These are phyloP conservation scores for Matsumurasca onukii DNA, from an alignment of 1,140 invertebrate genomes.

Conservation along the genomic window DNA sequence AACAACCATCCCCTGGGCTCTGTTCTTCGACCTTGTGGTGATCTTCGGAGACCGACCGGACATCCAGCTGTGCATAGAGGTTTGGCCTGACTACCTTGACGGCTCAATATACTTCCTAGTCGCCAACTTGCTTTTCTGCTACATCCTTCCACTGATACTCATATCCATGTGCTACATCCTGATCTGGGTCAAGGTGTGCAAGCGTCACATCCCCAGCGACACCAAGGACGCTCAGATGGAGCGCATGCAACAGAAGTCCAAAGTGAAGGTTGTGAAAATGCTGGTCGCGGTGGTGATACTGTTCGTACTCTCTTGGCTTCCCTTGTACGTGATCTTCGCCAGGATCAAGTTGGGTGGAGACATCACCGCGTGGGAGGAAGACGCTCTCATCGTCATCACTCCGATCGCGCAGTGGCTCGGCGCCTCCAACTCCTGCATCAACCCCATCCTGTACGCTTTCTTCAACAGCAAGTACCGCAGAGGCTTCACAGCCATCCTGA, in stretches of 20 bases:
- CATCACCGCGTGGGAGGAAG: slow-evolving; percentile 70
- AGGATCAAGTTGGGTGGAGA: slow-evolving; percentile 78
- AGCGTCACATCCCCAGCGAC: slow-evolving; percentile 82
- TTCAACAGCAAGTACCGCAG: slow-evolving; percentile 96
- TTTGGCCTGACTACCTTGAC: slow-evolving; percentile 79
- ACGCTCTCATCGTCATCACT: slow-evolving; percentile 75
- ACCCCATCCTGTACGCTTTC: slow-evolving; percentile 96
- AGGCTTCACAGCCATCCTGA: slow-evolving; percentile 88
- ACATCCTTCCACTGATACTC: slow-evolving; percentile 88
- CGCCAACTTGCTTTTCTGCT: slow-evolving; percentile 87
- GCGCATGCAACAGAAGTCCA: slow-evolving; percentile 87
- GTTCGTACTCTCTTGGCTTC: slow-evolving; percentile 94
- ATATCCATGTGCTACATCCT: slow-evolving; percentile 91
- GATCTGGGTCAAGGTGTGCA: slow-evolving; percentile 91
- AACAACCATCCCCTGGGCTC: slow-evolving; percentile 84
- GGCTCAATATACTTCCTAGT: slow-evolving; percentile 85
- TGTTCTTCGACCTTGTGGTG: slow-evolving; percentile 81
- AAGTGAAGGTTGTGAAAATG: slow-evolving; percentile 96
- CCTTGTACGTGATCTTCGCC: slow-evolving; percentile 88
- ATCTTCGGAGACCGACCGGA: slow-evolving; percentile 71
- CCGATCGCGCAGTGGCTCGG: slow-evolving; percentile 96
- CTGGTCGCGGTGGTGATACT: slow-evolving; percentile 90
- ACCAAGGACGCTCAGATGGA: slow-evolving; percentile 91
- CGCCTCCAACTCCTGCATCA: slow-evolving; percentile 94
- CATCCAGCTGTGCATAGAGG: slow-evolving; percentile 53